These are phyloP conservation scores for Drosophila ezoana DNA, from an alignment of 2,888 invertebrate genomes.

Conservation along the genomic window DNA sequence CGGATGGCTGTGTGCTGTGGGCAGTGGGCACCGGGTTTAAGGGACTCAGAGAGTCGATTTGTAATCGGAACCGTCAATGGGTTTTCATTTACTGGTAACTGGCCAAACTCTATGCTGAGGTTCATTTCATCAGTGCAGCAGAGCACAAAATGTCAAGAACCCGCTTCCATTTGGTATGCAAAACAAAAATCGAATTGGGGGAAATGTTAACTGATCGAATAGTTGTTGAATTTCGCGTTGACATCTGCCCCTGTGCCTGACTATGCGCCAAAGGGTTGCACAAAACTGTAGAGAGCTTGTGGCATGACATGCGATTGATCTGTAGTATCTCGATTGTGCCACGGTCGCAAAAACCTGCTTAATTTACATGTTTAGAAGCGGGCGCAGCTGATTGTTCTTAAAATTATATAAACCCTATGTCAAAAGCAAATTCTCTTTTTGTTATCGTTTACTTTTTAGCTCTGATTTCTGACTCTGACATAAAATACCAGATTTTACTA, in stretches of 20 bases:
- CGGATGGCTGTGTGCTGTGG: background rate
- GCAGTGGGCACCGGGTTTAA: background rate
- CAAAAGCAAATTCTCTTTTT: too few species aligned
- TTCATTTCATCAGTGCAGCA: slow-evolving; percentile 24
- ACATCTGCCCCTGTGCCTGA: slow-evolving; percentile 31
- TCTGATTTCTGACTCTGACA: too few species aligned
- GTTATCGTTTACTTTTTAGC: too few species aligned
- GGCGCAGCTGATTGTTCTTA: background rate
- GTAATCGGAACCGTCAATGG: slow-evolving; percentile 57
- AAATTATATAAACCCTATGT: too few species aligned
- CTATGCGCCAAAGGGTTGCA: background rate
- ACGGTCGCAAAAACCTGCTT: background rate
- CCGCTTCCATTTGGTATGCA: slow-evolving; percentile 41
- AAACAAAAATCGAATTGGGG: slow-evolving; percentile 11
- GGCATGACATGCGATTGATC: slow-evolving; percentile 12
- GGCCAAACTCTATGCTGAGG: slow-evolving; percentile 11
- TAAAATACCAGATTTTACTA: too few species aligned
- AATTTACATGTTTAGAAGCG: too few species aligned
- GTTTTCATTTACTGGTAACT: slow-evolving; percentile 25
- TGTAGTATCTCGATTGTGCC: slow-evolving; percentile 1
- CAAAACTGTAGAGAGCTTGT: background rate
- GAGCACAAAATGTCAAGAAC: slow-evolving; percentile 13
- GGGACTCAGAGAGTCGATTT: slow-evolving; percentile 21
- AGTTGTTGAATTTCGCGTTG: slow-evolving; percentile 23
- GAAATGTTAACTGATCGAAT: slow-evolving; percentile 39